Evolutionary conservation across 2,113 vertebrate genomes (phyloP).

Genomic region (human (Homo sapiens)): GRCh38 chrX:41989001-41989500

Average conservation of each 20-base stretch:
- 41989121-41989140: background rate
- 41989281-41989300: background rate
- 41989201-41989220: background rate
- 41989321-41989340: background rate
- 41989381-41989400: background rate
- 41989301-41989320: background rate
- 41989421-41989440: background rate
- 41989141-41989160: background rate
- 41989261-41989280: background rate
- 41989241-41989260: background rate
- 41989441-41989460: background rate
- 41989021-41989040: background rate
- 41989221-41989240: background rate
- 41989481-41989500: background rate
- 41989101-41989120: background rate
- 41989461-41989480: background rate
- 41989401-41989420: background rate
- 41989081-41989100: background rate
- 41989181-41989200: background rate
- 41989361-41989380: background rate
- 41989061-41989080: background rate
- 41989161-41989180: background rate
- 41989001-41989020: background rate
- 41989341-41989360: background rate
- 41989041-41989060: background rate